Conservation (phyloP, 2,888 invertebrate species). For the Sericinus montela region DNA sequence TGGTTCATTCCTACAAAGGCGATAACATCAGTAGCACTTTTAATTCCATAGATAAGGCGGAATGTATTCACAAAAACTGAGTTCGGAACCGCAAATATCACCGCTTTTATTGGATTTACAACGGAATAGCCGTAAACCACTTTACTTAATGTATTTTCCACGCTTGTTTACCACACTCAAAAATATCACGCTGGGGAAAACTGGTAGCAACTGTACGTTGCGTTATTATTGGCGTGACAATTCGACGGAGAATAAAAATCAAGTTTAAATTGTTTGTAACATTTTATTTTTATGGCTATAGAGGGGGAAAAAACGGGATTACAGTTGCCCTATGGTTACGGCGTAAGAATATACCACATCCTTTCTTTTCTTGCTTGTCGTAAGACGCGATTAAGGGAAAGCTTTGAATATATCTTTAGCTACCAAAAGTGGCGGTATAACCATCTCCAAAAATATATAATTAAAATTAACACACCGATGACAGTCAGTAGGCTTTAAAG, state of each 20-base stretch:
- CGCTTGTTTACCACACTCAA: neutral
- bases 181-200: constrained; percentile 1
- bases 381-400: no score
- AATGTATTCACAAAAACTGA: constrained; percentile 2
- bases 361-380: no score
- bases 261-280: neutral
- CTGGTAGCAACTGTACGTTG: neutral
- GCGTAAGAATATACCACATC: no score
- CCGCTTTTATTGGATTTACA: constrained; percentile 8
- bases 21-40: neutral
- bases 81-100: constrained; percentile 1
- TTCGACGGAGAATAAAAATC: neutral
- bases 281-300: no score
- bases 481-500: no score
- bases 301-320: no score
- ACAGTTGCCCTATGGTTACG: no score
- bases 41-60: constrained; percentile 4
- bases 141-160: constrained; percentile 13
- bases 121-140: constrained; percentile 8
- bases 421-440: no score
- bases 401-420: no score
- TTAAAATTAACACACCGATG: no score
- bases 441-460: no score
- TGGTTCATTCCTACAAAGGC: neutral
- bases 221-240: neutral